A percentile compares a stretch with the other conserved stretches of the same genome.
Evolutionary conservation across 2,888 invertebrate species (phyloP).

Genomic region (Unio pictorum): DNA sequence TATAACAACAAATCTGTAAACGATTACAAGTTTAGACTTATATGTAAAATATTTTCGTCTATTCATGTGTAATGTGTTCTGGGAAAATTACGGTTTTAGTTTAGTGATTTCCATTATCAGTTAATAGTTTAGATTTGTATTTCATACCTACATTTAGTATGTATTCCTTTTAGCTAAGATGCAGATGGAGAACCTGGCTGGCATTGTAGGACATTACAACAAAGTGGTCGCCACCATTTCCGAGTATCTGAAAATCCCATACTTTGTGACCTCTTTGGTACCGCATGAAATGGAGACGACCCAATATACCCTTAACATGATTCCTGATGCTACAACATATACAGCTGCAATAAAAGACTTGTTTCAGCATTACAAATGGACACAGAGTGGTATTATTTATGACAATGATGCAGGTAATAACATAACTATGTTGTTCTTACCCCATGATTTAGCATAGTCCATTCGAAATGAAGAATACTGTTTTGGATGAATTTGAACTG

Average conservation of each 20-base stretch:
- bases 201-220: slow-evolving; percentile 59
- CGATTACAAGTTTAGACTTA: no score
- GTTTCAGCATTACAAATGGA: slow-evolving; percentile 50
- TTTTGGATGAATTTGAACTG: no score
- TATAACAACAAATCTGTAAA: no score
- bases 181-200: slow-evolving; percentile 35
- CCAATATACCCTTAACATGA: slow-evolving; percentile 48
- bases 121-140: no score
- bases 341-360: slow-evolving; percentile 52
- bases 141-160: neutral
- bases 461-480: neutral
- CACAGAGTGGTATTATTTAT: slow-evolving; percentile 50
- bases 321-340: slow-evolving; percentile 46
- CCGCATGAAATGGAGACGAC: slow-evolving; percentile 30
- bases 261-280: slow-evolving; percentile 57
- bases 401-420: slow-evolving; percentile 45
- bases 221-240: slow-evolving; percentile 51
- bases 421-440: neutral
- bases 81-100: no score
- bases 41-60: no score
- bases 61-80: no score
- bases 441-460: neutral
- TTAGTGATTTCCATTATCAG: no score
- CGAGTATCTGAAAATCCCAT: slow-evolving; percentile 57
- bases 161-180: slow-evolving; percentile 21